Percentiles rank a stretch among this genome's conserved stretches.
phyloP scores from a whole-genome alignment of 2,888 invertebrate species.

The Agrochola circellaris region DNA sequence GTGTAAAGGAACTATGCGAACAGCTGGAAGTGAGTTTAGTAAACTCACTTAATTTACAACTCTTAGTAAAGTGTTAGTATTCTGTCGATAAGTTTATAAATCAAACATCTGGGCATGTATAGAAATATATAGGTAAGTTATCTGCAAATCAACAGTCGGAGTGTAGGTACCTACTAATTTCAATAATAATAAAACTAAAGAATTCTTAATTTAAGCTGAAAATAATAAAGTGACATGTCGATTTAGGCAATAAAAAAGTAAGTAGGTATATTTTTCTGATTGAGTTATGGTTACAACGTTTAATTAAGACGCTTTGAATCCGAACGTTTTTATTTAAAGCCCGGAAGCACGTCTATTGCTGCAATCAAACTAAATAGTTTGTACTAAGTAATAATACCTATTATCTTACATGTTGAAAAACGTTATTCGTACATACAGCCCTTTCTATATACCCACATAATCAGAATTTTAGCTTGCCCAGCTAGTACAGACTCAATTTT shows the following conservation, averaged over 20 bases:
- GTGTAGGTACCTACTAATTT: conserved; percentile 8
- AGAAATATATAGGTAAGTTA: not conserved
- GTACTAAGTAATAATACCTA: conserved; percentile 27
- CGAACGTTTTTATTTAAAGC: not conserved
- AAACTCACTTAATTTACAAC: not conserved
- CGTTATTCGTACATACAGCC: conserved; percentile 1
- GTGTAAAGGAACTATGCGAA: conserved; percentile 5
- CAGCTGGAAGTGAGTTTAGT: conserved; percentile 8
- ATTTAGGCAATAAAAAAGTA: conserved; percentile 12
- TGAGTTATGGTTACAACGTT: not conserved
- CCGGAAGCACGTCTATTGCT: conserved; percentile 7
- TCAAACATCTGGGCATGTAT: conserved; percentile 3
- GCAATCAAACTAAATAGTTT: conserved; percentile 38
- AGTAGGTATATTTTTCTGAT: conserved; percentile 9
- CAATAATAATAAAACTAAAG: not conserved
- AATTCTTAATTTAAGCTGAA: conserved; percentile 6
- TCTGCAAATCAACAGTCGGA: not conserved
- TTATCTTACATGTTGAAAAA: conserved; percentile 11
- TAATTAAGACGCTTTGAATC: conserved; percentile 11
- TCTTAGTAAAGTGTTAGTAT: conserved; percentile 1
- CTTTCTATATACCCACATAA: conserved; percentile 29
- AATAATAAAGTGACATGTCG: conserved; percentile 1
- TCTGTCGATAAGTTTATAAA: not conserved
- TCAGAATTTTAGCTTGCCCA: conserved; percentile 33
- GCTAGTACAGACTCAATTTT: conserved; percentile 36